Evolutionary conservation across 1,140 invertebrate genomes (phyloP).

Genomic region (Asobara japonica): DNA sequence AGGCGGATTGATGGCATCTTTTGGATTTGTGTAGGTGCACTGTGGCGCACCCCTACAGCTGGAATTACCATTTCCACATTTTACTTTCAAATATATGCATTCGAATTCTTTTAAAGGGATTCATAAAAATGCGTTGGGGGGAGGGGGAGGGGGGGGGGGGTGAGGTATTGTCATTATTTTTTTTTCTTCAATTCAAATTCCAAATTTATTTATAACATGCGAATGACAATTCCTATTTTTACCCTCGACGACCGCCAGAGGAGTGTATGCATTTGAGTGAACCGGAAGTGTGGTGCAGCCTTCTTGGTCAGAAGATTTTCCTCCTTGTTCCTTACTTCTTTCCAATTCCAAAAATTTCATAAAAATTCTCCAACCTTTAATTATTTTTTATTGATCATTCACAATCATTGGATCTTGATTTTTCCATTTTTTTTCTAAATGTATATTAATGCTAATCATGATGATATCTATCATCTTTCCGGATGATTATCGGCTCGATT

Average conservation of each 20-base stretch:
- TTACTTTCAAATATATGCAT: conserved; percentile 3
- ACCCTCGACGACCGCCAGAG: no score
- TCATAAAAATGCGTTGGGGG: neutral
- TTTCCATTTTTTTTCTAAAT: no score
- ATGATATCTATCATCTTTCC: no score
- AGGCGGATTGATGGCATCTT: conserved; percentile 51
- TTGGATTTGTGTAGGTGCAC: conserved; percentile 13
- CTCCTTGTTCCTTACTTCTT: no score
- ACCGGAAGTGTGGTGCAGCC: no score
- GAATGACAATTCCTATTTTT: no score
- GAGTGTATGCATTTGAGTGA: no score
- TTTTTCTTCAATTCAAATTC: neutral
- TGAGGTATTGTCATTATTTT: neutral
- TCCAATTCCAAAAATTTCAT: no score
- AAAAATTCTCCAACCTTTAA: no score
- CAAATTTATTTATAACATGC: neutral
- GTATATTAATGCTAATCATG: no score
- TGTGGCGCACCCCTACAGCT: neutral
- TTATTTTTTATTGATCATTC: neutral
- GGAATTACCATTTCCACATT: conserved; percentile 3
- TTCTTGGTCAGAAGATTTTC: no score
- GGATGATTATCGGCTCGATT: no score
- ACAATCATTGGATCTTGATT: neutral
- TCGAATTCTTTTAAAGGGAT: neutral
- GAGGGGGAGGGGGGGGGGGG: neutral